A percentile compares a stretch with the other conserved stretches of the same genome.
Conservation (phyloP, 2,888 invertebrate species). For the Cerceris rybyensis region DNA sequence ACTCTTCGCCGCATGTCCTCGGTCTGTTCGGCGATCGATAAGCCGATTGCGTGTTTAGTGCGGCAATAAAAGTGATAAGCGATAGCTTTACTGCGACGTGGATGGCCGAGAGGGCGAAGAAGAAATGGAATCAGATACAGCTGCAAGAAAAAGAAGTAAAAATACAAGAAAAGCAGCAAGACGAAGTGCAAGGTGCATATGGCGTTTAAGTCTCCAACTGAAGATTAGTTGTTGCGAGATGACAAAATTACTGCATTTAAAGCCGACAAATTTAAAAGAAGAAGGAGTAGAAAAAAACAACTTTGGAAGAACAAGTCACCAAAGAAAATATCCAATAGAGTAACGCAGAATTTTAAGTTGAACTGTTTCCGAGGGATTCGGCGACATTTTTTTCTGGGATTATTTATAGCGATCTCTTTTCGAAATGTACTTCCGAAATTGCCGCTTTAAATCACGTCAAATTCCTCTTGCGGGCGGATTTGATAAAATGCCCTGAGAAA, state of each 20-base stretch:
- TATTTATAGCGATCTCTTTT: not conserved
- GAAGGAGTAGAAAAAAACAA: too few relatives aligned
- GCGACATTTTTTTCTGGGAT: not conserved
- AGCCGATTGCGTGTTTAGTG: slow-evolving; percentile 15
- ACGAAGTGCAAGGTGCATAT: too few relatives aligned
- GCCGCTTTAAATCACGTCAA: slow-evolving; percentile 10
- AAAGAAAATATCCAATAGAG: too few relatives aligned
- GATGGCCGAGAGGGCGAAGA: not conserved
- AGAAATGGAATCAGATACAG: not conserved
- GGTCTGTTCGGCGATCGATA: slow-evolving; percentile 5
- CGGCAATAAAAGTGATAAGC: slow-evolving; percentile 34
- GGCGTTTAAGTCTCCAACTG: too few relatives aligned
- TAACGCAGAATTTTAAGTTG: too few relatives aligned
- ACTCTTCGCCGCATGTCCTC: not conserved
- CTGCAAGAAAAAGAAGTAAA: not conserved
- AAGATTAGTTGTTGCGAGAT: too few relatives aligned
- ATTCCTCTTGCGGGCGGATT: slow-evolving; percentile 1
- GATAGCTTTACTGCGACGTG: not conserved
- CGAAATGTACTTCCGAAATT: slow-evolving; percentile 9
- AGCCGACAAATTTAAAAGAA: too few relatives aligned
- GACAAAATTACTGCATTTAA: too few relatives aligned
- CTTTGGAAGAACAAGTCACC: too few relatives aligned
- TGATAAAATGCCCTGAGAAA: slow-evolving; percentile 9
- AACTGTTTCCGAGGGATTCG: too few relatives aligned
- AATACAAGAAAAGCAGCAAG: not conserved